These are phyloP conservation scores for Ctenochaetus hawaiiensis DNA, from an alignment of 2,797 vertebrate genomes.

Conservation along the genomic window DNA sequence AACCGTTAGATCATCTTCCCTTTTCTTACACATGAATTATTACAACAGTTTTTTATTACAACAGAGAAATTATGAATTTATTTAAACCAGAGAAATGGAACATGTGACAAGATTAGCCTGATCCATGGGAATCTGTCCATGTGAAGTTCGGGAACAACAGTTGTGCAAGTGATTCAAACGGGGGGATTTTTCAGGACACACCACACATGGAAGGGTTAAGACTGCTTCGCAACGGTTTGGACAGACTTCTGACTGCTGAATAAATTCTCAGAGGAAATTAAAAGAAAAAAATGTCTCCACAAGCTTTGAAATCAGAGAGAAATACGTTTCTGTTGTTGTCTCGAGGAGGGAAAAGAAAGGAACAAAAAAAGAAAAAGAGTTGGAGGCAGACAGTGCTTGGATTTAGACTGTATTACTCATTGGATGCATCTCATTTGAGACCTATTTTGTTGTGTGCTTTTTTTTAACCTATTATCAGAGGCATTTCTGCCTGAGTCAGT, in stretches of 20 bases:
- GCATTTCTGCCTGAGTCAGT: slow-evolving; percentile 25
- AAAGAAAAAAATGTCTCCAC: slow-evolving; percentile 2
- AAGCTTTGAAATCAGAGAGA: slow-evolving; percentile 19
- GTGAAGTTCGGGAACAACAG: slow-evolving; percentile 37
- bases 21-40: slow-evolving; percentile 24
- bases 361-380: not conserved
- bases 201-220: slow-evolving; percentile 49
- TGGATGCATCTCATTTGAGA: slow-evolving; percentile 43
- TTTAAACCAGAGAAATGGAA: slow-evolving; percentile 33
- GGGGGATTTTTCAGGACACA: slow-evolving; percentile 37
- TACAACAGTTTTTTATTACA: slow-evolving; percentile 12
- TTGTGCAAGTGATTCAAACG: slow-evolving; percentile 41
- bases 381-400: slow-evolving; percentile 7
- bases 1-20: slow-evolving; percentile 27
- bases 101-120: slow-evolving; percentile 52
- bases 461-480: slow-evolving; percentile 18
- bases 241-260: slow-evolving; percentile 34
- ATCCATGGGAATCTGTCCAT: slow-evolving; percentile 44
- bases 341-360: not conserved
- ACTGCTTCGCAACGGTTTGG: slow-evolving; percentile 28
- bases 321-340: slow-evolving; percentile 21
- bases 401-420: slow-evolving; percentile 29
- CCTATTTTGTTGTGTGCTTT: slow-evolving; percentile 5
- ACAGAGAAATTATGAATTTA: slow-evolving; percentile 16
- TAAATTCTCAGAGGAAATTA: slow-evolving; percentile 32